A percentile compares a stretch with the other conserved stretches of the same genome.
Evolutionary conservation across 2,113 vertebrate species (phyloP).

Genomic region (Bos taurus): DNA sequence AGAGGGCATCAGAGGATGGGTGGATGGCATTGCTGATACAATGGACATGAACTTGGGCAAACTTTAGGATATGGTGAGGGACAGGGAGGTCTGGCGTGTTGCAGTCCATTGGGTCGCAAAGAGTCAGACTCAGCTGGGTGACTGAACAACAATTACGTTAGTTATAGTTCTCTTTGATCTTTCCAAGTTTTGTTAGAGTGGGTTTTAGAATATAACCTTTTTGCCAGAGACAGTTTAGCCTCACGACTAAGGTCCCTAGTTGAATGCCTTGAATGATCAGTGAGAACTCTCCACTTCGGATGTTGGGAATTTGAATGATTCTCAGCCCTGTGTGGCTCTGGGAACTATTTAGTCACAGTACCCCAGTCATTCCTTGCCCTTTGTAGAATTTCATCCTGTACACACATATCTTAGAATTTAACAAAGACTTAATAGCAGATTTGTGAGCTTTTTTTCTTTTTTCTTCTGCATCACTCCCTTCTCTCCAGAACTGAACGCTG

Average conservation of each 20-base stretch:
- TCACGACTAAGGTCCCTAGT: neutral
- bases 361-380: neutral
- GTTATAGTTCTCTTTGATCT: neutral
- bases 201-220: neutral
- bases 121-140: neutral
- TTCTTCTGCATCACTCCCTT: neutral
- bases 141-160: neutral
- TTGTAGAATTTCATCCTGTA: neutral
- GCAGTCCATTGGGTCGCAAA: neutral
- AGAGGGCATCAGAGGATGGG: neutral
- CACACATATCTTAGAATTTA: neutral
- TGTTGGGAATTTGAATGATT: neutral
- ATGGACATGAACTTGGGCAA: neutral
- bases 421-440: neutral
- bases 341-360: neutral
- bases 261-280: neutral
- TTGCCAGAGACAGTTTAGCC: neutral
- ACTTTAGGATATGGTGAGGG: neutral
- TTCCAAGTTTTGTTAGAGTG: constrained; percentile 8
- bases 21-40: neutral
- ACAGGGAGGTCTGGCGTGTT: neutral
- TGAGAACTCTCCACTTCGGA: neutral
- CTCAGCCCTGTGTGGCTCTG: neutral
- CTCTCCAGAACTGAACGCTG: neutral
- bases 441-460: neutral